A percentile compares a stretch with the other conserved stretches of the same genome.
These are phyloP conservation scores for Heterodera filipjevi DNA, from an alignment of 2,888 invertebrate species.

Conservation along the genomic window DNA sequence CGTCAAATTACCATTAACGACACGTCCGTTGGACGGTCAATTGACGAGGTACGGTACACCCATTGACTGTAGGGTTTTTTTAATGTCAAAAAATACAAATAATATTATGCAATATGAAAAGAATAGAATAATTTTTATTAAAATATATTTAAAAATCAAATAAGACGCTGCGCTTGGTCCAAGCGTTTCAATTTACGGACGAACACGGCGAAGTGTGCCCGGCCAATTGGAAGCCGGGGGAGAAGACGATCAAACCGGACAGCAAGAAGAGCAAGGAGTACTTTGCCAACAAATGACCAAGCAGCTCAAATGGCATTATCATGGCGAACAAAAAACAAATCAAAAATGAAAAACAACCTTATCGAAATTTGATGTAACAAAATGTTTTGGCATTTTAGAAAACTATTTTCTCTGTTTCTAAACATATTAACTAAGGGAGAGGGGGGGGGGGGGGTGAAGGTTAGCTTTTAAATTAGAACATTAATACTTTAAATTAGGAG, in stretches of 20 bases:
- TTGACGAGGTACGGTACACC: conserved; percentile 66
- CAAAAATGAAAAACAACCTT: background rate
- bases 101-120: too few relatives aligned
- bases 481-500: too few relatives aligned
- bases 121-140: too few relatives aligned
- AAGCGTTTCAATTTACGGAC: conserved; percentile 95
- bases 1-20: conserved; percentile 95
- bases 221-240: conserved; percentile 64
- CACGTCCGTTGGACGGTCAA: conserved; percentile 87
- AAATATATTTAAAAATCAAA: too few relatives aligned
- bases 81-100: background rate
- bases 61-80: background rate
- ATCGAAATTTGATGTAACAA: too few relatives aligned
- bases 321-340: background rate
- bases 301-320: background rate
- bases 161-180: conserved; percentile 82
- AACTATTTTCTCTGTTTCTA: too few relatives aligned
- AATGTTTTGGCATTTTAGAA: too few relatives aligned
- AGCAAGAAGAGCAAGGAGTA: conserved; percentile 58
- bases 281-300: conserved; percentile 43
- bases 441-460: too few relatives aligned
- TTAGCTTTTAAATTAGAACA: too few relatives aligned
- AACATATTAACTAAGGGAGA: too few relatives aligned
- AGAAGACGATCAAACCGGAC: conserved; percentile 63
- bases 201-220: conserved; percentile 75